Percentiles rank a stretch among this genome's conserved stretches.
These are phyloP conservation scores for Ectropis crepuscularia DNA, from an alignment of 2,888 invertebrate genomes.

Conservation along the genomic window DNA sequence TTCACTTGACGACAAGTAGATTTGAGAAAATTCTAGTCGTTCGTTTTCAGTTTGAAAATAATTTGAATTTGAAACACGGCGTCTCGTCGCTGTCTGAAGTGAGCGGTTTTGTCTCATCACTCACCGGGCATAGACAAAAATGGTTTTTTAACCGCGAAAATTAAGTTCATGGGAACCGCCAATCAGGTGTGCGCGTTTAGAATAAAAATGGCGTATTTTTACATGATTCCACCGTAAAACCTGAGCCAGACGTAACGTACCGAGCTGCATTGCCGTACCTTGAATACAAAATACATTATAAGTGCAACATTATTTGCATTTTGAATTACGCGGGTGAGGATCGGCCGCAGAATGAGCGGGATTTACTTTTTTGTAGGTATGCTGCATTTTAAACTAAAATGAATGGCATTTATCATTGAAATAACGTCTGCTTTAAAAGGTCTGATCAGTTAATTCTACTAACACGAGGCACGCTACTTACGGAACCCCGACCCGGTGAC, in stretches of 20 bases:
- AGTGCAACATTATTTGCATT: slow-evolving; percentile 81
- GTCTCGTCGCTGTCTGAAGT: slow-evolving; percentile 19
- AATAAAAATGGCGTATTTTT: slow-evolving; percentile 81
- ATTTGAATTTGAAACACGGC: slow-evolving; percentile 46
- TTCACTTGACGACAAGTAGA: slow-evolving; percentile 38
- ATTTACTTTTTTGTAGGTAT: slow-evolving; percentile 13
- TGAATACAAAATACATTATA: slow-evolving; percentile 82
- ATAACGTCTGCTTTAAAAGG: no score
- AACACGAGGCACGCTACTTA: no score
- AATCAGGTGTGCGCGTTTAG: slow-evolving; percentile 73
- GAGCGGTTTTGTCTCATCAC: slow-evolving; percentile 28
- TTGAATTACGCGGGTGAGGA: slow-evolving; percentile 79
- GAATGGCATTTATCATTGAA: no score
- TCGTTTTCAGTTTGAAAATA: slow-evolving; percentile 32
- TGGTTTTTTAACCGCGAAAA: slow-evolving; percentile 73
- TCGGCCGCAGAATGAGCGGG: slow-evolving; percentile 55
- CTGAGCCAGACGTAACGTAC: slow-evolving; percentile 67
- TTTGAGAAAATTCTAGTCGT: neutral
- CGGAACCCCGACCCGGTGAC: no score
- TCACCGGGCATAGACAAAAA: slow-evolving; percentile 57
- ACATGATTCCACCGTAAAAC: slow-evolving; percentile 82
- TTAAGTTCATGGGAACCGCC: slow-evolving; percentile 82
- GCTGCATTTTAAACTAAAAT: neutral
- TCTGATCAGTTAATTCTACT: no score
- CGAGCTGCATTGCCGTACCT: slow-evolving; percentile 65